Conservation (phyloP, 2,888 invertebrate genomes). For the Mactromeris polynyma region DNA sequence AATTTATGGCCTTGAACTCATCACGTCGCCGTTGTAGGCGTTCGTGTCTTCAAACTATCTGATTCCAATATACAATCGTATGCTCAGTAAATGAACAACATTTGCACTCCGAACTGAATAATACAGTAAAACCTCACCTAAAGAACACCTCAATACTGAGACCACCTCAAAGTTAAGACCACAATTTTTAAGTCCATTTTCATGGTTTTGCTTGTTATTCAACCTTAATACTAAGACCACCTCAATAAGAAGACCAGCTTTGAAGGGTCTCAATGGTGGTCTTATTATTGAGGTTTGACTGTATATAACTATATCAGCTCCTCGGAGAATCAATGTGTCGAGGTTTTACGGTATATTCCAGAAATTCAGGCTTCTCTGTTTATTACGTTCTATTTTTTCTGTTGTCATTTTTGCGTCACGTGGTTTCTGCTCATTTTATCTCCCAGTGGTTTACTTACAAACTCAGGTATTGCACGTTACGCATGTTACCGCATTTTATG, state of each 20-base stretch:
- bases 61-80: neutral
- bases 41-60: neutral
- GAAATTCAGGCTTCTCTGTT: neutral
- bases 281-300: too few relatives aligned
- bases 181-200: too few relatives aligned
- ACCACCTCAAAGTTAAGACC: too few relatives aligned
- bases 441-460: neutral
- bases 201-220: too few relatives aligned
- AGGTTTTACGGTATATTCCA: neutral
- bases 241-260: too few relatives aligned
- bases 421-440: slow-evolving; percentile 15
- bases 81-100: neutral
- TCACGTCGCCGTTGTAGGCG: neutral
- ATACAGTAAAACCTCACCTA: too few relatives aligned
- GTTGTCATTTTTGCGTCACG: slow-evolving; percentile 19
- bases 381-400: neutral
- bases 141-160: too few relatives aligned
- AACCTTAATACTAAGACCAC: too few relatives aligned
- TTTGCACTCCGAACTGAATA: too few relatives aligned
- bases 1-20: slow-evolving; percentile 23
- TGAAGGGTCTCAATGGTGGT: too few relatives aligned
- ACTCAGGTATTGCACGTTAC: slow-evolving; percentile 27
- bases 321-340: neutral
- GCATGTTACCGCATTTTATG: slow-evolving; percentile 58
- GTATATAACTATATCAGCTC: neutral